Evolutionary conservation across 2,888 invertebrate species (phyloP).

Genomic region (Tetranychus truncatus): DNA sequence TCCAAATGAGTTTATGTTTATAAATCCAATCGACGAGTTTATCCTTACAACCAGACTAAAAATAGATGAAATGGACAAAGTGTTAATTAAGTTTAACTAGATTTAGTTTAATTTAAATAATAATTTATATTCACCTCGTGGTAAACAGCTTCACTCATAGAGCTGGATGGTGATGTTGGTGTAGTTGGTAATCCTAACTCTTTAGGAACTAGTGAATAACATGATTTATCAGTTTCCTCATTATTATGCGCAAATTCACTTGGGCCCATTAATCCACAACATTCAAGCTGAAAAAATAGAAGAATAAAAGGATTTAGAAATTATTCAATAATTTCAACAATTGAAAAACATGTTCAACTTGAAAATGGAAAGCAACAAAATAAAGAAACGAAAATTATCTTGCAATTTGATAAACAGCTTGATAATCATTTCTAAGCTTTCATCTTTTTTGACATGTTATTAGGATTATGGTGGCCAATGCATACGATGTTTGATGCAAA

Average conservation of each 20-base stretch:
- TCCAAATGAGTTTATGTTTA: conserved; percentile 31
- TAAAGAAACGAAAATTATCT: neutral
- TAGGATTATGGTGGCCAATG: no score
- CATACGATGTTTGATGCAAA: neutral
- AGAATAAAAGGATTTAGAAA: neutral
- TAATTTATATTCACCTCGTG: neutral
- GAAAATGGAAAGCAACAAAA: neutral
- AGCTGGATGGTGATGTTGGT: conserved; percentile 14
- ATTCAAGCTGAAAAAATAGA: conserved; percentile 30
- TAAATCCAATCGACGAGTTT: conserved; percentile 32
- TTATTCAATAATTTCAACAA: neutral
- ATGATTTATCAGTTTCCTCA: conserved; percentile 32
- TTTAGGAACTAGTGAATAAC: conserved; percentile 28
- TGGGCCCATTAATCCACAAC: conserved; percentile 33
- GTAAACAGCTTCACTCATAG: conserved; percentile 5
- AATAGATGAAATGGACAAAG: neutral
- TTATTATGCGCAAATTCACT: conserved; percentile 33
- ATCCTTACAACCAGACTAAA: conserved; percentile 30
- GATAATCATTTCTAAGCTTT: no score
- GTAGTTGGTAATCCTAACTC: neutral
- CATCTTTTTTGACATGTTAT: no score
- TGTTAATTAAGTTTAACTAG: neutral
- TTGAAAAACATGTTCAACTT: neutral
- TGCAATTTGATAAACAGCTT: neutral
- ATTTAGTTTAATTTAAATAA: neutral